Evolutionary conservation across 2,888 invertebrate species (phyloP), one percentile per base, ranked within the genome.

Genomic region (Erebia palarica): DNA sequence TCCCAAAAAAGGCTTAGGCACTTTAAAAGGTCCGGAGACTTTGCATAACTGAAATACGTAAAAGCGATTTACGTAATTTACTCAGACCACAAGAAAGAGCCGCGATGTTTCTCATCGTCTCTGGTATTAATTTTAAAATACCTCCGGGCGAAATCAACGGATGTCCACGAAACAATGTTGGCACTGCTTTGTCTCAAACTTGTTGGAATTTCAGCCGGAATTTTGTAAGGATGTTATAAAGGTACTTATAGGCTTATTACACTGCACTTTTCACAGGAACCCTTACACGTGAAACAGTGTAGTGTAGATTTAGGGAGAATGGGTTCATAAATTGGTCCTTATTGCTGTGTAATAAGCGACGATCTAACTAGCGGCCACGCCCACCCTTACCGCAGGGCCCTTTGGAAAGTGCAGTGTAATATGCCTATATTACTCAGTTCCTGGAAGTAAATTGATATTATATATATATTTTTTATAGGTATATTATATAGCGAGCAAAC

Each of bases 101-200:
- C 59, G 49, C 59, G 58, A 59, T 49, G 49, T 49, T 55, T n/a
- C 47, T 66, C 57, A 67, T 59, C 58, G 58, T 59, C 67, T 49
- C 67, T 49, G 49, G 55, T 67, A 67, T 67, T 67, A 67, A 67
- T 70, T 70, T 53, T 60, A 47, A 68, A 68, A 55, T 68, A 70
- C 55, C 73, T 70, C 49, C 60, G 65, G 42, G 67, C 67, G 49
- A 61, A 61, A 68, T 65, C 68, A 68, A 70, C 70, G 65, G 70
- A 65, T 70, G 68, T 70, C 73, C 65, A 68, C 70, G 60, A 68
- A 55, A 70, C 70, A 70, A 70, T 67, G 67, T 58, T 66, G 36
- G 67, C 21, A 27, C 47, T 16, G 44, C 16, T 67, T 67, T 67
- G 59, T 59, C 21, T 49, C 14, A 49, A 58, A 66, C 59, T 67